Base-by-base conservation (phyloP, 1,140 invertebrate species). In the Lasioglossum albipes region DNA sequence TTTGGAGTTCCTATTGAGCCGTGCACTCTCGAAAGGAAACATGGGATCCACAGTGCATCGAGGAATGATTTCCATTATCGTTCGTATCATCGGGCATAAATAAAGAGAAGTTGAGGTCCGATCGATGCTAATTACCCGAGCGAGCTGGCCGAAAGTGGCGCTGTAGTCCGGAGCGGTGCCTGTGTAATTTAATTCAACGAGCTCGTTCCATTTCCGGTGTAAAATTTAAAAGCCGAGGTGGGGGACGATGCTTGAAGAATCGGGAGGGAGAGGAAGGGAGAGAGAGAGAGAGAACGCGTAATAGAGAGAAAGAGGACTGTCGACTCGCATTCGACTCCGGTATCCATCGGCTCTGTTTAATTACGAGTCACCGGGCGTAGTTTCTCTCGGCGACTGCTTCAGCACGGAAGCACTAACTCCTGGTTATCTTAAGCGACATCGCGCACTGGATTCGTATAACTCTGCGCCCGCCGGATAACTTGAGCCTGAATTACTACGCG, bases 371-470 rank as follows among this genome's bases (percentile, higher is more conserved):
- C 75, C 88, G 84, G 86, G 75, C 83, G 86, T 83, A 84, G 81
- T 78, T 82, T 85, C 86, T 86, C 84, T 81, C 75, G 61, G n/a
- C 85, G 89, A 83, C 86, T 86, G 85, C 77, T 88, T 82, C 73
- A 86, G 77, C 83, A 77, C 81, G 84, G 79, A 90, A 90, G 83
- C 82, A 89, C 86, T 89, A 91, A 90, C 86, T 91, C 79, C 80
- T 79, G 81, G 83, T 88, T 91, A 92, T 92, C 90, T 90, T 88
- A 86, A 88, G 81, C 89, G 87, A 89, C 89, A 91, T 91, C 90
- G 86, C 79, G 77, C 85, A 75, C 88, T 75, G 83, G 85, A 92
- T 92, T 91, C 90, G 77, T 78, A 91, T 91, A 92, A 91, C 87
- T 92, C 86, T 49, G 84, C 83, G 79, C 79, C 78, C 81, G 81